phyloP scores from a whole-genome alignment of 2,888 invertebrate species.

The Acronicta alni region DNA sequence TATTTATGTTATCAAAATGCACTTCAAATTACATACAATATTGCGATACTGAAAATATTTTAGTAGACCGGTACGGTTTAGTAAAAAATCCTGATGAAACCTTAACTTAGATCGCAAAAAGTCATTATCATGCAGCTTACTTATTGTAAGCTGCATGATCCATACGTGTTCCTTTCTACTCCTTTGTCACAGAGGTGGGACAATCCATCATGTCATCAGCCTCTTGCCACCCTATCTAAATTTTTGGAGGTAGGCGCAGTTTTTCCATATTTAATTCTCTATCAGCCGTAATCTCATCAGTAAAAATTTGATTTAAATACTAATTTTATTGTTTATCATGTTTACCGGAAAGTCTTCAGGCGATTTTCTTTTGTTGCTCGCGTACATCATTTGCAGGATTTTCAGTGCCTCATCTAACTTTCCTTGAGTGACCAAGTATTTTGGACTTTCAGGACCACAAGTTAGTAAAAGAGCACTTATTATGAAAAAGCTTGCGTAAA shows the following conservation, averaged over 20 bases:
- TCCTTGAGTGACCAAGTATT: constrained; percentile 92
- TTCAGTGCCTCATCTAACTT: constrained; percentile 90
- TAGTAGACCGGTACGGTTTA: too few species aligned
- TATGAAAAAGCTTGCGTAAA: constrained; percentile 90
- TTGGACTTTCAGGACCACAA: constrained; percentile 93
- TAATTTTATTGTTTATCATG: neutral
- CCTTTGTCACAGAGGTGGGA: neutral
- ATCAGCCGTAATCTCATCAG: too few species aligned
- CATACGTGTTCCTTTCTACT: neutral
- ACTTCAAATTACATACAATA: too few species aligned
- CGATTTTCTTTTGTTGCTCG: constrained; percentile 76
- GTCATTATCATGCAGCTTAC: too few species aligned
- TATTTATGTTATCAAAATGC: too few species aligned
- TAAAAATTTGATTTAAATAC: too few species aligned
- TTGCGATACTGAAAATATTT: too few species aligned
- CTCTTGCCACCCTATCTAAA: too few species aligned
- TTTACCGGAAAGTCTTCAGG: constrained; percentile 86
- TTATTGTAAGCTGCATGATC: neutral
- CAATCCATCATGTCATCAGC: neutral
- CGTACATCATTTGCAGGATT: constrained; percentile 90
- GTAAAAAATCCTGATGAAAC: too few species aligned
- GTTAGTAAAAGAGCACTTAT: constrained; percentile 87
- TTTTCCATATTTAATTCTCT: too few species aligned
- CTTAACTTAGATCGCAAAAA: too few species aligned
- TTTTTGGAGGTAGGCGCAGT: too few species aligned